Conservation (phyloP, 2,888 invertebrate species). For the Drosophila emarginata region DNA sequence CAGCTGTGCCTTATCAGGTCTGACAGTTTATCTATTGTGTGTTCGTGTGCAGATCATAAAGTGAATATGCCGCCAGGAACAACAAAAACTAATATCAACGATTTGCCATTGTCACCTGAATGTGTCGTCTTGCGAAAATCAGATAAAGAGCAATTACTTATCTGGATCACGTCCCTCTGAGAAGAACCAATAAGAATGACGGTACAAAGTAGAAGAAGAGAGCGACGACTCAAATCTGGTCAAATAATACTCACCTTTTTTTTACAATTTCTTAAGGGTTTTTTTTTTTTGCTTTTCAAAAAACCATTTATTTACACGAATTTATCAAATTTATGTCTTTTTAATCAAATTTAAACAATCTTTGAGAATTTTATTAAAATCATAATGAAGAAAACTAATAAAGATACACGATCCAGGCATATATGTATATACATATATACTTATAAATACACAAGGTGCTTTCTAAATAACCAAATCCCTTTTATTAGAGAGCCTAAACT, state of each 20-base stretch:
- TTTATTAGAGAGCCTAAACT: no score
- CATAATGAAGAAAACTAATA: no score
- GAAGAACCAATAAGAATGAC: not conserved
- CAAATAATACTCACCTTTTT: not conserved
- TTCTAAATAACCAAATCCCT: no score
- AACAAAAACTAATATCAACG: constrained; percentile 13
- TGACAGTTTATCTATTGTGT: constrained; percentile 3
- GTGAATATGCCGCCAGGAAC: constrained; percentile 35
- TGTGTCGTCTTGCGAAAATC: constrained; percentile 50
- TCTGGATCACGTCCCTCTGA: constrained; percentile 28
- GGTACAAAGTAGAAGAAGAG: not conserved
- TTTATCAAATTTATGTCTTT: no score
- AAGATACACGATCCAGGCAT: no score
- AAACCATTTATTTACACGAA: no score
- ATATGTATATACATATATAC: no score
- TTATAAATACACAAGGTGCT: no score
- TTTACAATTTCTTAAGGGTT: not conserved
- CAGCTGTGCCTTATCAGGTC: constrained; percentile 25
- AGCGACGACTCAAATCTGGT: not conserved
- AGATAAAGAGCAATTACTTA: constrained; percentile 48
- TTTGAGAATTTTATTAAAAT: no score
- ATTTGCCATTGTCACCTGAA: constrained; percentile 48
- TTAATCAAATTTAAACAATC: no score
- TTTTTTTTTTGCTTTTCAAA: not conserved
- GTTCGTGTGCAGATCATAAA: constrained; percentile 56